Evolutionary conservation across 2,888 invertebrate genomes (phyloP), one percentile per base, ranked within the genome.

Genomic region (Euspilapteryx auroguttella): DNA sequence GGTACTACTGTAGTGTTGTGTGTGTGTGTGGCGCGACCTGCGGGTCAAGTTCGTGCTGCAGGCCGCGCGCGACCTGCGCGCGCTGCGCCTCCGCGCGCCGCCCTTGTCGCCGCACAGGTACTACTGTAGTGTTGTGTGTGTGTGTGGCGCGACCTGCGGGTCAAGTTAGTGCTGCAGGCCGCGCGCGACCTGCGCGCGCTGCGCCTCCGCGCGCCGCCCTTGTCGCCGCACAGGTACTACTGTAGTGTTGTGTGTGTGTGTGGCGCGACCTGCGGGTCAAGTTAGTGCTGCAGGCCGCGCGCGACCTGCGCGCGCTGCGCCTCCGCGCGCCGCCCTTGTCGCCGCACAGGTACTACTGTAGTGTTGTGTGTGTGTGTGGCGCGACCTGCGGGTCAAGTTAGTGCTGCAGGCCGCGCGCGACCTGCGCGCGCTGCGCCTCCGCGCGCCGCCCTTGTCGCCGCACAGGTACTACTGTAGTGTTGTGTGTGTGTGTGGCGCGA

Each of bases 181-280:
- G 90, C 86, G 54, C 79, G 95, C 30, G 94, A 95, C 71, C 89
- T 85, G 51, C 79, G 78, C 29, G 68, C 86, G 31, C 75, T 84
- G 35, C 80, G 84, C 40, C 69, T 53, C 1, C 50, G 64, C 49
- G 44, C 50, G 29, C 69, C 77, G 26, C 71, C 79, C 7, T 68
- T 73, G 44, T 49, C 39, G 35, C 49, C 49, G 34, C 59, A 64
- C 35, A 57, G 73, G 41, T 32, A 31, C 3, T 7, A 4, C n/a
- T n/a, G n/a, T n/a, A n/a, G n/a, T n/a, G n/a, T n/a, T n/a, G n/a
- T n/a, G 94, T 95, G 14, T 87, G 89, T 41, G 83, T 88, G 45
- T 96, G 96, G 96, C 86, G 89, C 45, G 97, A 97, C 69, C 79
- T 96, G 39, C 94, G 93, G 68, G 78, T 89, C 14, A 96, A 96